Conservation (phyloP, 1,140 invertebrate genomes). For the Trissolcus basalis region DNA sequence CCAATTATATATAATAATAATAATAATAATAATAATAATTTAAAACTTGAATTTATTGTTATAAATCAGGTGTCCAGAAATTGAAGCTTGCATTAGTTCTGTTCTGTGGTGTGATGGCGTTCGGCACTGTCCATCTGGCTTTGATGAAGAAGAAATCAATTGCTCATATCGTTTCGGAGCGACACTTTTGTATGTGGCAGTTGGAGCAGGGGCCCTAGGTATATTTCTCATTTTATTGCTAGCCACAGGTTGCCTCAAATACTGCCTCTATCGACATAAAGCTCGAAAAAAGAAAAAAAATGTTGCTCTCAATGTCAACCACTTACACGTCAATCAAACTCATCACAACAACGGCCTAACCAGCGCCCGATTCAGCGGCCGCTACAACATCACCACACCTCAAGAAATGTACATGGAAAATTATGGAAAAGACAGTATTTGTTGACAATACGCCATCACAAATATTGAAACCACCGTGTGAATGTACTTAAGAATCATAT, state of each 20-base stretch:
- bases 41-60: too few relatives aligned
- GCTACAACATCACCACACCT: constrained; percentile 75
- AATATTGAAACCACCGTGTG: constrained; percentile 81
- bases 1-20: too few relatives aligned
- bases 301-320: constrained; percentile 77
- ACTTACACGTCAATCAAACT: constrained; percentile 79
- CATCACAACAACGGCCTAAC: constrained; percentile 74
- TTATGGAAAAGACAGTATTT: constrained; percentile 83
- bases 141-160: constrained; percentile 83
- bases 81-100: constrained; percentile 84
- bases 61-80: constrained; percentile 80
- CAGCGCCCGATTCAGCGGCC: constrained; percentile 68
- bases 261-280: constrained; percentile 78
- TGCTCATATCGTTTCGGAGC: constrained; percentile 83
- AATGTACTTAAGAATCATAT: constrained; percentile 59
- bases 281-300: constrained; percentile 80
- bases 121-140: constrained; percentile 84
- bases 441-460: constrained; percentile 82
- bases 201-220: constrained; percentile 78
- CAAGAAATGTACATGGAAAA: constrained; percentile 79
- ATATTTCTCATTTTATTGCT: constrained; percentile 77
- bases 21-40: too few relatives aligned
- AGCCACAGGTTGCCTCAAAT: constrained; percentile 81
- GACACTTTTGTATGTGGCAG: constrained; percentile 80
- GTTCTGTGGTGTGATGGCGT: constrained; percentile 85